phyloP scores from a whole-genome alignment of 2,888 invertebrate species.

The Andrena chrysosceles region DNA sequence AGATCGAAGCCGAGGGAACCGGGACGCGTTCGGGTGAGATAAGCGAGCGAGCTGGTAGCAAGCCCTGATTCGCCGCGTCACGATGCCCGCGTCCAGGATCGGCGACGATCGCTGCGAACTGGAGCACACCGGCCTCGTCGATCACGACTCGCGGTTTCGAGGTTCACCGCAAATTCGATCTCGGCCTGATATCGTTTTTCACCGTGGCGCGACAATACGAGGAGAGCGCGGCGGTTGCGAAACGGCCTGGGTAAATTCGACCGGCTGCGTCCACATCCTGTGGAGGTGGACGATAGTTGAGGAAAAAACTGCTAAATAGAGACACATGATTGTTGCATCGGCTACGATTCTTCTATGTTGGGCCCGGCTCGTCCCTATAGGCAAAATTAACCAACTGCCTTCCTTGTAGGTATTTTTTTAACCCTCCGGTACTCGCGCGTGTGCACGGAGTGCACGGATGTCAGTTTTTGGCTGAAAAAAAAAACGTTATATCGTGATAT shows the following conservation, averaged over 20 bases:
- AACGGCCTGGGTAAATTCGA: constrained; percentile 42
- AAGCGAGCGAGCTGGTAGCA: not conserved
- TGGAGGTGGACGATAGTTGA: not conserved
- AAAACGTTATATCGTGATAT: too few relatives aligned
- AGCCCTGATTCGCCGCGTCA: constrained; percentile 1
- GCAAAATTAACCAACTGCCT: too few relatives aligned
- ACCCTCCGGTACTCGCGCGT: too few relatives aligned
- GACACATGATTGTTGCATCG: not conserved
- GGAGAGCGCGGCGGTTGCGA: constrained; percentile 27
- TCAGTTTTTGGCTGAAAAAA: too few relatives aligned
- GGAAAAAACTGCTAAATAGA: not conserved
- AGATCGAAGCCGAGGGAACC: too few relatives aligned
- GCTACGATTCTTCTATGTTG: not conserved
- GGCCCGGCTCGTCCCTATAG: too few relatives aligned
- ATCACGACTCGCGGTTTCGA: constrained; percentile 61
- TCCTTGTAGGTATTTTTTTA: too few relatives aligned
- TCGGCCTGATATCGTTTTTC: constrained; percentile 60
- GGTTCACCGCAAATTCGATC: constrained; percentile 66
- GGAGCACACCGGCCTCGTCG: constrained; percentile 52
- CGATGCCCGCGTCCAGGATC: constrained; percentile 9
- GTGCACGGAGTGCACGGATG: too few relatives aligned
- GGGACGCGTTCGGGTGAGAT: not conserved
- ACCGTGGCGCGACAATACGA: constrained; percentile 32
- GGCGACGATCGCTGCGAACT: constrained; percentile 44
- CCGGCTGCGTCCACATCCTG: constrained; percentile 24